These are phyloP conservation scores for Sinocyclocheilus maitianheensis DNA, from an alignment of 2,113 vertebrate genomes.

Conservation along the genomic window DNA sequence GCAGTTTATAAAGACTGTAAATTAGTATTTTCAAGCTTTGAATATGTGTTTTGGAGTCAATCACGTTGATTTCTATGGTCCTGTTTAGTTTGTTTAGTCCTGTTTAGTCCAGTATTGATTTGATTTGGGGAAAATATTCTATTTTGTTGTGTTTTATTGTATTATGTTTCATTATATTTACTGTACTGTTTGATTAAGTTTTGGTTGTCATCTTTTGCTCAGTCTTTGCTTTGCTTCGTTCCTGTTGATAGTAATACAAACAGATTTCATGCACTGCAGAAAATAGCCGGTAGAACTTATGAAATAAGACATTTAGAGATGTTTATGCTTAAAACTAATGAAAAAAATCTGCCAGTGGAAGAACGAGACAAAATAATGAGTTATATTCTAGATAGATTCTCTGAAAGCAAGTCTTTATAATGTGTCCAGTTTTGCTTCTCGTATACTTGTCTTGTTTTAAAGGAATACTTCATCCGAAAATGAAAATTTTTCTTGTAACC, in stretches of 20 bases:
- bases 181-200: background rate
- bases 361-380: background rate
- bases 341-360: background rate
- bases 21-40: background rate
- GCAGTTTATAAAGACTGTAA: background rate
- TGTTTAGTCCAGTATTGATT: background rate
- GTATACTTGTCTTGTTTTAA: no score
- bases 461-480: no score
- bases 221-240: background rate
- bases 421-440: background rate
- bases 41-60: background rate
- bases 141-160: background rate
- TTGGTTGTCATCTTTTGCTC: background rate
- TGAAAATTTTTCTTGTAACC: background rate
- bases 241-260: background rate
- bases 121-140: background rate
- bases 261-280: background rate
- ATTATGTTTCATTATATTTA: background rate
- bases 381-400: background rate
- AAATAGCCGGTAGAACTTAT: background rate
- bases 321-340: background rate
- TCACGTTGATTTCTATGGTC: background rate
- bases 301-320: constrained; percentile 1
- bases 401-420: background rate
- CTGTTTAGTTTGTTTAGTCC: background rate